A percentile compares a stretch with the other conserved stretches of the same genome.
Evolutionary conservation across 2,888 invertebrate species (phyloP).

Genomic region (Athripsodes cinereus): DNA sequence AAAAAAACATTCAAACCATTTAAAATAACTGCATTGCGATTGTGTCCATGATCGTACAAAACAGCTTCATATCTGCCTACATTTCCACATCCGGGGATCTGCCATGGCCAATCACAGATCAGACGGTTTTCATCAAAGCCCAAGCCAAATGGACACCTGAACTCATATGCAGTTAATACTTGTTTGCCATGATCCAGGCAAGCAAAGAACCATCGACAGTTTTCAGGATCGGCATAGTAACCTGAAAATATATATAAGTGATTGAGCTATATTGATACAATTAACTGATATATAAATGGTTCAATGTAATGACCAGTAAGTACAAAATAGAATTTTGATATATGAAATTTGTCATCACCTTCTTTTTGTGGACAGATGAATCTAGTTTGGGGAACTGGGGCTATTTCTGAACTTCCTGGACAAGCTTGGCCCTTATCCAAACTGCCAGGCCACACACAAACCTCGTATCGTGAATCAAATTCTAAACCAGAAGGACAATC

Average conservation of each 20-base stretch:
- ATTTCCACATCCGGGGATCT: conserved; percentile 58
- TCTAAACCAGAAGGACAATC: conserved; percentile 73
- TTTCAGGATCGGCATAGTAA: conserved; percentile 74
- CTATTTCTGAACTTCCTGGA: conserved; percentile 72
- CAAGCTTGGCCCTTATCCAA: conserved; percentile 65
- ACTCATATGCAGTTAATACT: conserved; percentile 66
- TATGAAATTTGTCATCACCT: conserved; percentile 36
- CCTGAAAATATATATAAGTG: conserved; percentile 41
- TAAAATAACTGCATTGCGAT: conserved; percentile 40
- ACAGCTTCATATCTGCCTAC: conserved; percentile 50
- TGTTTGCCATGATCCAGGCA: conserved; percentile 66
- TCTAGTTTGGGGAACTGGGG: conserved; percentile 61
- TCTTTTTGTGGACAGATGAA: conserved; percentile 62
- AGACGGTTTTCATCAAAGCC: conserved; percentile 66
- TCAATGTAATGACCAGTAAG: neutral
- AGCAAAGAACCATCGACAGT: conserved; percentile 80
- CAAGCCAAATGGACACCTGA: conserved; percentile 73
- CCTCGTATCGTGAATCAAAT: conserved; percentile 69
- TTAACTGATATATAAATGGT: too few species aligned
- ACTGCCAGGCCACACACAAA: conserved; percentile 77
- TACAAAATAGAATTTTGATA: too few species aligned
- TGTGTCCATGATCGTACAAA: conserved; percentile 39
- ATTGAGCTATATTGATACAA: neutral
- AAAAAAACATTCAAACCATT: conserved; percentile 41
- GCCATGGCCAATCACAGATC: conserved; percentile 76